Base-by-base conservation (phyloP, 2,113 vertebrate genomes). In the Epinephelus lanceolatus region DNA sequence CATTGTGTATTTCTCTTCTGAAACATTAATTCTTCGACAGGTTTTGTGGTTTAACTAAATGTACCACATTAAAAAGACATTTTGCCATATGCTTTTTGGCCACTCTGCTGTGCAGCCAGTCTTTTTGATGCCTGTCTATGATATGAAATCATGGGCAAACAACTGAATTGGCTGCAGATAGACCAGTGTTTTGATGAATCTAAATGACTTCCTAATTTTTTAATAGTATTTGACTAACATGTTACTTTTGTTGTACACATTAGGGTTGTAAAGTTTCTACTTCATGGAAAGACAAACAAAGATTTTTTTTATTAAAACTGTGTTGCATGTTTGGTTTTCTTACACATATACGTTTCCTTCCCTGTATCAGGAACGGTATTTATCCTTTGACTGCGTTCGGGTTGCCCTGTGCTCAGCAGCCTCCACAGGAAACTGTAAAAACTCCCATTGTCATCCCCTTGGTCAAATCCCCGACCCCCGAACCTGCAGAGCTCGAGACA, bases 321-420 rank as follows among this genome's bases (percentile, higher is more conserved):
- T 30, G 30, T 30, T 30, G 30, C 40, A n/a, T 25, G n/a, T 45
- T 67, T 68, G 47, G 13, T 68, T 68, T 52, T 68, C 10, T 33
- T 19, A 21, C 30, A 3, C 9, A 59, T 27, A 3, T 61, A 6
- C 37, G 27, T 14, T 40, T 27, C n/a, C 30, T n/a, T 45, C 30
- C 18, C 37, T 55, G 14, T 5, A 33, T 68, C 25, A 99, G 98
- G 94, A 99, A 99, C n/a, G 98, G 98, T 33, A 99, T 99, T 93
- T 99, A 98, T 87, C 98, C 98, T 0, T 94, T 99, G 81, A 99
- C 97, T 0, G 97, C 97, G 0, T 99, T 99, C 23, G 97, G 98
- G 42, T 91, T 99, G 80, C 97, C 97, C 0, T 95, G 96, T 17
- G 97, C 97, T 55, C 98, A 99, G 91, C 97, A 98, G 89, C 96